Base-by-base conservation (phyloP, 1,140 invertebrate species). In the Rhopalosiphum padi region DNA sequence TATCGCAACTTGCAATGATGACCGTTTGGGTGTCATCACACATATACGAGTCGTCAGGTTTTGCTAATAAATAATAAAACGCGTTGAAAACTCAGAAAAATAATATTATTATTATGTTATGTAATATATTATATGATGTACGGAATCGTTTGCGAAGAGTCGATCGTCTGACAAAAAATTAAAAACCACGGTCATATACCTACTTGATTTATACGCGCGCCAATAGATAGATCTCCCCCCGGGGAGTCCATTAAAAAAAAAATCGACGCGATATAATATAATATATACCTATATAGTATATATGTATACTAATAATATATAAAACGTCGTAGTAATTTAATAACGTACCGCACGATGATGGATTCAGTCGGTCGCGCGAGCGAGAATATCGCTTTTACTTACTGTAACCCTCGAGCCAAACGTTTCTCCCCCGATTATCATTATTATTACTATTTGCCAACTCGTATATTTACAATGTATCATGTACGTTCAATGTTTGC, bases 161-260 rank as follows among this genome's bases (percentile, higher is more conserved):
- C 30, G 60, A 68, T 18, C 30, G 60, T 68, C 60, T 4, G 60
- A 68, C 60, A 68, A 68, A 68, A 68, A 68, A 68, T n/a, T 68
- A 68, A 68, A n/a, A 68, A 68, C 60, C 30, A 11, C 30, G 30
- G 60, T 68, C 60, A n/a, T n/a, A 68, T n/a, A 68, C n/a, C 25
- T 15, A 60, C 15, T n/a, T 68, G 60, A 68, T n/a, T 68, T 68
- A 68, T 68, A 68, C 60, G 30, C 60, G 30, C 60, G 30, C 30
- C 25, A 30, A 68, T 68, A 35, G 77, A 82, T 82, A 82, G 35
- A 37, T 37, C 35, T 82, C 35, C 77, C 60, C 60, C 60, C 21
- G 35, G 77, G 77, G 77, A 82, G 77, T 82, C 35, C 77, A 82
- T 82, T 82, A 82, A 82, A 82, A 68, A 60, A 82, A 82, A 82